phyloP scores from a whole-genome alignment of 2,888 invertebrate genomes.

The Amaurobius ferox region DNA sequence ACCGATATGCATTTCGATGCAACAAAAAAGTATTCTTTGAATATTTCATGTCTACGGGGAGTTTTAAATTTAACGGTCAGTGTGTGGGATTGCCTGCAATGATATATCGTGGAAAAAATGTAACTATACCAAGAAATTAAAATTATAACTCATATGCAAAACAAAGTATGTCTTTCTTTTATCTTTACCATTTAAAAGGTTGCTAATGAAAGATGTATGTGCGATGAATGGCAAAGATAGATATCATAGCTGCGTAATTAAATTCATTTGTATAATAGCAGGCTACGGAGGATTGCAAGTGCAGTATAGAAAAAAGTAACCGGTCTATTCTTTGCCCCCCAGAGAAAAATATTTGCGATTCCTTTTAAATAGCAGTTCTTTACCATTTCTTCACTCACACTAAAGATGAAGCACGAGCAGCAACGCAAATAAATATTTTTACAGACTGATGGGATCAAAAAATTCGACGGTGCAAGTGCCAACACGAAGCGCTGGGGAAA shows the following conservation, averaged over 20 bases:
- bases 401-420: constrained; percentile 12
- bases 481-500: constrained; percentile 44
- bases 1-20: constrained; percentile 52
- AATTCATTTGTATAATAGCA: constrained; percentile 71
- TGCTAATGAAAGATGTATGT: constrained; percentile 68
- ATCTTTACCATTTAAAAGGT: constrained; percentile 57
- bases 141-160: constrained; percentile 69
- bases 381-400: constrained; percentile 1
- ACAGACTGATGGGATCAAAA: constrained; percentile 46
- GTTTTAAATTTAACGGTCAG: constrained; percentile 66
- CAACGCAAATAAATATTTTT: constrained; percentile 40
- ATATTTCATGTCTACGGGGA: constrained; percentile 63
- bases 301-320: constrained; percentile 27
- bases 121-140: constrained; percentile 51
- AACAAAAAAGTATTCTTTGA: constrained; percentile 52
- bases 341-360: constrained; percentile 20
- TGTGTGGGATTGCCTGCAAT: constrained; percentile 31
- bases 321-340: constrained; percentile 24
- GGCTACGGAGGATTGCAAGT: constrained; percentile 32
- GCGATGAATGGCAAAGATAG: constrained; percentile 58
- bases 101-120: constrained; percentile 26
- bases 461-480: constrained; percentile 33
- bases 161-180: constrained; percentile 59
- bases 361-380: constrained; percentile 62
- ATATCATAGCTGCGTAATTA: constrained; percentile 63